Conservation (phyloP, 2,888 invertebrate genomes). For the Polymixis lichenea region DNA sequence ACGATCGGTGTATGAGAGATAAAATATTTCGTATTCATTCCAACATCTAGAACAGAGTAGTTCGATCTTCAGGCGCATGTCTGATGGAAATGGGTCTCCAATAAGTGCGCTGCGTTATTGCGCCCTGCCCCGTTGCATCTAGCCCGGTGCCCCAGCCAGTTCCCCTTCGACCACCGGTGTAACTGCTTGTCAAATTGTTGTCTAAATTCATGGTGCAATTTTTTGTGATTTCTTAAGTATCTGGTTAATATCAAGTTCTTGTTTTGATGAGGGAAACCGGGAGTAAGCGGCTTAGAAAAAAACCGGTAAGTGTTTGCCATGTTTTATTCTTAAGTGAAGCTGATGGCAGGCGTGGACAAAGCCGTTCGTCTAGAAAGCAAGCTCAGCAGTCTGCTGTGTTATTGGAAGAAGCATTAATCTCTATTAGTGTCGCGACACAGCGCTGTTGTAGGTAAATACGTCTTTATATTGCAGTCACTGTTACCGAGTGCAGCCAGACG, state of each 20-base stretch:
- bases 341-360: neutral
- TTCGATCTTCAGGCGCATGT: conserved; percentile 63
- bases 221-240: conserved; percentile 19
- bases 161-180: conserved; percentile 43
- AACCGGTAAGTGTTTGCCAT: conserved; percentile 28
- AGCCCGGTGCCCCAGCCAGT: conserved; percentile 42
- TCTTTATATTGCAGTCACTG: conserved; percentile 78
- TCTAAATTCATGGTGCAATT: conserved; percentile 22
- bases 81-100: conserved; percentile 58
- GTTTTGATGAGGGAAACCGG: conserved; percentile 29
- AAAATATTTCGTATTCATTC: conserved; percentile 56
- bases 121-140: conserved; percentile 50
- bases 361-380: conserved; percentile 26
- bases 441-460: conserved; percentile 61
- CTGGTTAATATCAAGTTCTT: conserved; percentile 1
- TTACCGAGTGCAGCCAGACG: conserved; percentile 85
- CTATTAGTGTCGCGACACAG: conserved; percentile 53
- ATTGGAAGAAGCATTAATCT: conserved; percentile 49
- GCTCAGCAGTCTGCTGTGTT: conserved; percentile 42
- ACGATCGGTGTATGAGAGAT: conserved; percentile 36
- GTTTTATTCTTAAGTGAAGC: neutral
- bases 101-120: conserved; percentile 57
- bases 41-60: conserved; percentile 48
- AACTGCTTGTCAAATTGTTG: conserved; percentile 35
- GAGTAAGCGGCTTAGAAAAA: conserved; percentile 15